Evolutionary conservation across 2,888 invertebrate species (phyloP).

Genomic region (Volucella inflata): DNA sequence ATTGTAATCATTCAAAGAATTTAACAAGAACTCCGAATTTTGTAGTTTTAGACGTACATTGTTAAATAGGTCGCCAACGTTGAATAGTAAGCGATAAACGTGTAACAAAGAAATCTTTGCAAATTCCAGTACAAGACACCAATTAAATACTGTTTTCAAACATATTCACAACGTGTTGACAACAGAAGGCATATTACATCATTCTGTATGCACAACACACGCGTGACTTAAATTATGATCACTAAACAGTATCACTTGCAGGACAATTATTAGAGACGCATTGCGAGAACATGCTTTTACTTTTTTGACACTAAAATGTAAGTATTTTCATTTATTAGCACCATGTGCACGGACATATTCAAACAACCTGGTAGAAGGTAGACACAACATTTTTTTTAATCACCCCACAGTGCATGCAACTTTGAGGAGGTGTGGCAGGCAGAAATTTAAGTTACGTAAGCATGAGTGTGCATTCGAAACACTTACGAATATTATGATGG

Average conservation of each 20-base stretch:
- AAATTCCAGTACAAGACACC: not conserved
- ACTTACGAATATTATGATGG: conserved; percentile 51
- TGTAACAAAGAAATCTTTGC: too few relatives aligned
- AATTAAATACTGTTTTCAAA: conserved; percentile 56
- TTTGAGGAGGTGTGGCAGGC: conserved; percentile 18
- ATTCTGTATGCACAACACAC: conserved; percentile 36
- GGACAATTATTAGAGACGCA: conserved; percentile 36
- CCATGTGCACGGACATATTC: conserved; percentile 45
- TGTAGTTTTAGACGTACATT: too few relatives aligned
- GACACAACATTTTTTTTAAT: not conserved
- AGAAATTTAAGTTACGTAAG: conserved; percentile 25
- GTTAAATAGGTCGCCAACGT: too few relatives aligned
- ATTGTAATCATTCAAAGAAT: too few relatives aligned
- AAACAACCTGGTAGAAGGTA: conserved; percentile 17
- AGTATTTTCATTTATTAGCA: conserved; percentile 70
- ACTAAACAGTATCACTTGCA: conserved; percentile 1
- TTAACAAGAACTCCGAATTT: too few relatives aligned
- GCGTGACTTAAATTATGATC: conserved; percentile 49
- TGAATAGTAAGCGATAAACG: too few relatives aligned
- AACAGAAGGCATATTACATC: conserved; percentile 60
- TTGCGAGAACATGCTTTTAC: conserved; percentile 8
- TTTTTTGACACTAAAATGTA: conserved; percentile 47
- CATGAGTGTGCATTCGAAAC: conserved; percentile 45
- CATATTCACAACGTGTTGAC: conserved; percentile 55
- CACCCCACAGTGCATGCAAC: not conserved